These are phyloP conservation scores for Mystacides longicornis DNA, from an alignment of 2,888 invertebrate genomes.

Conservation along the genomic window DNA sequence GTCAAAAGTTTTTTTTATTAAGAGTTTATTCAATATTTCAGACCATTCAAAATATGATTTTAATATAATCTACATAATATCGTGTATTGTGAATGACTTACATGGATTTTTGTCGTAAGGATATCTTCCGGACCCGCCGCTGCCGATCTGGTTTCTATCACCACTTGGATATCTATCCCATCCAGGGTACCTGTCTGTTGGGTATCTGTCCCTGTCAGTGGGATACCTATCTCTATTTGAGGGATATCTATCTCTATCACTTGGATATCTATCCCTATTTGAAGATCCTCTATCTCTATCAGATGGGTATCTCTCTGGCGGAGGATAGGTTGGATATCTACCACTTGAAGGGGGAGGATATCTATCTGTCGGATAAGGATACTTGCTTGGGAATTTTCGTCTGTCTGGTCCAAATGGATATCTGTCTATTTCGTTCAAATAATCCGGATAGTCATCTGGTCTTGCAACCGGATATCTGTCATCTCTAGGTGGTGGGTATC, in stretches of 20 bases:
- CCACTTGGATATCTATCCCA: constrained; percentile 49
- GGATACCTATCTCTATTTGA: constrained; percentile 36
- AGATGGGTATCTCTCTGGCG: constrained; percentile 31
- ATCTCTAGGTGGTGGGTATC: constrained; percentile 35
- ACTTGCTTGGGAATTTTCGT: constrained; percentile 33
- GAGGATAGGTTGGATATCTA: constrained; percentile 43
- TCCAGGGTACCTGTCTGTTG: constrained; percentile 42
- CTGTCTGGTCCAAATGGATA: constrained; percentile 32
- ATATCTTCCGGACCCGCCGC: constrained; percentile 26
- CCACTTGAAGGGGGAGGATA: constrained; percentile 44
- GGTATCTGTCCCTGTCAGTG: constrained; percentile 29
- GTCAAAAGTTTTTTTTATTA: too few species aligned
- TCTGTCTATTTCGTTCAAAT: constrained; percentile 29
- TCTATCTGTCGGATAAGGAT: constrained; percentile 42
- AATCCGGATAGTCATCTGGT: constrained; percentile 23
- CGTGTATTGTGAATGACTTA: constrained; percentile 7
- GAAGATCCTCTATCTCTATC: constrained; percentile 31
- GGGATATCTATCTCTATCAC: constrained; percentile 40
- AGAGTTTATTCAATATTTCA: too few species aligned
- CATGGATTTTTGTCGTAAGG: constrained; percentile 25
- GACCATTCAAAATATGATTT: too few species aligned
- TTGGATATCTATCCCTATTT: constrained; percentile 28
- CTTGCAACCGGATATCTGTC: constrained; percentile 30
- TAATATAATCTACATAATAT: too few species aligned
- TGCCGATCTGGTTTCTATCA: constrained; percentile 31